A percentile compares a stretch with the other conserved stretches of the same genome.
Conservation (phyloP, 2,888 invertebrate species). For the Anticlea derivata region DNA sequence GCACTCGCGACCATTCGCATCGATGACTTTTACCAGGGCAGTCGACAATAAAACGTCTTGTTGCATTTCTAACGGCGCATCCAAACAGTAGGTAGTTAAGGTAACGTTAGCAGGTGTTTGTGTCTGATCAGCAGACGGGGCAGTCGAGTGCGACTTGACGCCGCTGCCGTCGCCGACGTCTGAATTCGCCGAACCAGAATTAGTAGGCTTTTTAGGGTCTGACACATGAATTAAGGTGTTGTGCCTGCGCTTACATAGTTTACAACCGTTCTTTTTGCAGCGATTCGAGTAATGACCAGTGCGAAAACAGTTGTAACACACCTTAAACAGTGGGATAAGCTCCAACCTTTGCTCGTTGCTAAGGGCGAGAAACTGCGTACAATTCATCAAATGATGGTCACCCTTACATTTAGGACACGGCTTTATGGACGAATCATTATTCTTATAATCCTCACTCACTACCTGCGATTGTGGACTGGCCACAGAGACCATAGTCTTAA, state of each 20-base stretch:
- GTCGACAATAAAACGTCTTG: constrained; percentile 14
- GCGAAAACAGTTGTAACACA: constrained; percentile 37
- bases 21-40: constrained; percentile 19
- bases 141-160: background rate
- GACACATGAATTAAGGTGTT: constrained; percentile 22
- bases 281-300: constrained; percentile 31
- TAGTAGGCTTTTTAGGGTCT: background rate
- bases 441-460: background rate
- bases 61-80: background rate
- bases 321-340: constrained; percentile 27
- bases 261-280: constrained; percentile 26
- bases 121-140: background rate
- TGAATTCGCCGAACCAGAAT: background rate
- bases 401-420: constrained; percentile 19
- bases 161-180: background rate
- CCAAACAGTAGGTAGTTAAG: constrained; percentile 2
- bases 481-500: constrained; percentile 1
- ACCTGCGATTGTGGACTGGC: background rate
- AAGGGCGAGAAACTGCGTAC: constrained; percentile 31
- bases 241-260: constrained; percentile 22
- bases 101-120: background rate
- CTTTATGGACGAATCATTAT: background rate
- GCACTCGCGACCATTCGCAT: constrained; percentile 14
- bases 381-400: constrained; percentile 30
- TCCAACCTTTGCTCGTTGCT: constrained; percentile 27